Conservation (phyloP, 37 sponge, comb jelly and placozoan species). For the Mnemiopsis leidyi region DNA sequence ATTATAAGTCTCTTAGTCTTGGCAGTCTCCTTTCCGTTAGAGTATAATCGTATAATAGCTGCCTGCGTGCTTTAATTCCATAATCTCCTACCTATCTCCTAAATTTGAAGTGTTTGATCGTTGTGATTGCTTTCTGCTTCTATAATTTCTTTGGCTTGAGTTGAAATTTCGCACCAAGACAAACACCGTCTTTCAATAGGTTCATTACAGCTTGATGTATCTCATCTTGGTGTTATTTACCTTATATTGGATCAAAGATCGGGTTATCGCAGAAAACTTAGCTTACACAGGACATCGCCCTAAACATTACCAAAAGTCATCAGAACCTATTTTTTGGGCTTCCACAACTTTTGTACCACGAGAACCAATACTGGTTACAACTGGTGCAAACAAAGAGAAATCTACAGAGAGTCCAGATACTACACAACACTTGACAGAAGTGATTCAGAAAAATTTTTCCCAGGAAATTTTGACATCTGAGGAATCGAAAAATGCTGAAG, state of each 20-base stretch:
- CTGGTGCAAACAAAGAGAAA: no score
- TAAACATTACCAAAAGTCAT: not conserved
- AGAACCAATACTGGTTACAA: no score
- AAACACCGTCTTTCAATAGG: no score
- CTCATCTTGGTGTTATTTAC: not conserved
- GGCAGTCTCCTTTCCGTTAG: not conserved
- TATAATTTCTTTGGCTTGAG: no score
- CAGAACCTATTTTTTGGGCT: not conserved
- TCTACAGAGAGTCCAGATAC: no score
- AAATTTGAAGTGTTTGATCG: not conserved
- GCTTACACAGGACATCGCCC: not conserved
- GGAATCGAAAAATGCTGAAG: no score
- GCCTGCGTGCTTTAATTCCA: not conserved
- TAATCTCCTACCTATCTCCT: not conserved
- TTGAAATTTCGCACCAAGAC: no score
- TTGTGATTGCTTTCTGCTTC: not conserved
- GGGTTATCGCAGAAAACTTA: not conserved
- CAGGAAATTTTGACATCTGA: no score
- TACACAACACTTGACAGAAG: no score
- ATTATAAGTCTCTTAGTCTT: no score
- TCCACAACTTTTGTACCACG: not conserved
- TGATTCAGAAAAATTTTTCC: no score
- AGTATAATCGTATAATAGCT: not conserved
- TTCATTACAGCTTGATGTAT: no score
- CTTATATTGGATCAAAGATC: not conserved